phyloP scores from a whole-genome alignment of 1,140 invertebrate genomes.

The Caenorhabditis elegans region WBcel235 BX284604.4:9814001-9814500 shows the following conservation, averaged over 20 bases:
- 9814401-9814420: constrained; percentile 65
- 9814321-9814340: constrained; percentile 69
- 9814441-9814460: constrained; percentile 70
- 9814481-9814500: constrained; percentile 72
- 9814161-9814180: neutral
- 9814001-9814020: constrained; percentile 51
- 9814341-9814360: constrained; percentile 45
- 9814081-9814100: constrained; percentile 75
- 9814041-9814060: constrained; percentile 51
- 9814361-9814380: constrained; percentile 1
- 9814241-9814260: constrained; percentile 66
- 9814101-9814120: constrained; percentile 74
- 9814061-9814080: constrained; percentile 69
- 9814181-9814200: constrained; percentile 66
- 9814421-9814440: constrained; percentile 73
- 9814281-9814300: constrained; percentile 72
- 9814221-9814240: constrained; percentile 73
- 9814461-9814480: constrained; percentile 75
- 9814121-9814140: constrained; percentile 72
- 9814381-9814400: neutral
- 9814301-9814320: constrained; percentile 72
- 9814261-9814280: constrained; percentile 57
- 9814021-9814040: constrained; percentile 56
- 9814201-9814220: constrained; percentile 73
- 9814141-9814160: constrained; percentile 62